Evolutionary conservation across 2,797 vertebrate genomes (phyloP), one percentile per base, ranked within the genome.

Genomic region (Sphaeramia orbicularis): DNA sequence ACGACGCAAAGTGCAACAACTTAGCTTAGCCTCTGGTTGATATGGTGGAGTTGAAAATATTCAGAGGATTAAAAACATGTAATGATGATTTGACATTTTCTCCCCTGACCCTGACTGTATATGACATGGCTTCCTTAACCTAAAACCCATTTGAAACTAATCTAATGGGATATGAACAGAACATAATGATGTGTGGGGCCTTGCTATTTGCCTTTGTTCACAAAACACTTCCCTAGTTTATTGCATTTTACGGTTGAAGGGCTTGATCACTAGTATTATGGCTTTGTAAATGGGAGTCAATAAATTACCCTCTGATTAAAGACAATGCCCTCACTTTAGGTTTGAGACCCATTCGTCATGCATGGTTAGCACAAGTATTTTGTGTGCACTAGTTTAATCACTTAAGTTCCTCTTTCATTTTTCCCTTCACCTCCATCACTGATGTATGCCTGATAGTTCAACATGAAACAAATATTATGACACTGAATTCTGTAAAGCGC

Each of bases 241-340:
- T 91, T 91, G 89, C 85, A 78, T 93, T 93, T 94, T 89, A 92
- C 78, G 84, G 85, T 86, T 90, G 82, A 90, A 79, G 78, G 86
- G 69, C 79, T 91, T 91, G 89, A 93, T 94, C 87, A 86, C 87
- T 87, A 76, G 80, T 85, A 93, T 94, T 92, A 93, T 85, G 77
- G 86, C 89, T 88, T 87, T 86, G 85, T 87, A 87, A 93, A 93
- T 88, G 84, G 75, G 74, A 93, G 86, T 91, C 89, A 89, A 92
- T 92, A 91, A 94, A 93, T 94, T 89, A 92, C 81, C 77, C 82
- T 86, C 85, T 85, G 84, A 92, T 94, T 93, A 85, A 90, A 92
- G 89, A 90, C 72, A 71, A 90, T 91, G 90, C 81, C 89, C 86
- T 84, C 86, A 84, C 86, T 92, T 92, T 88, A 88, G 88, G 84